Evolutionary conservation across 2,888 invertebrate species (phyloP), one percentile per base, ranked within the genome.

Genomic region (Steinernema scapterisci): DNA sequence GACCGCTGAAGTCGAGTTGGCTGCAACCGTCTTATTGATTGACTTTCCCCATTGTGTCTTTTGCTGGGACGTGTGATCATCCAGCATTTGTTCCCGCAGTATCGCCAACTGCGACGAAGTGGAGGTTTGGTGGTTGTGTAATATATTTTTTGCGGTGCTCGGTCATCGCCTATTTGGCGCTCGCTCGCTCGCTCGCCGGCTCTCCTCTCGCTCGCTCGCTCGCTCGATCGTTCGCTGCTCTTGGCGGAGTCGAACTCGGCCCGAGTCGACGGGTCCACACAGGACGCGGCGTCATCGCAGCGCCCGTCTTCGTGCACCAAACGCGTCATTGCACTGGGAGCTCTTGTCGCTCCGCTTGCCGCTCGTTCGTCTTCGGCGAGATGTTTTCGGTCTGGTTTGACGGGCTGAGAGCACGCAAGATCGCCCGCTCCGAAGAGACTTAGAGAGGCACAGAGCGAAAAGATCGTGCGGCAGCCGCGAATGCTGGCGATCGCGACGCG

Each of bases 141-240:
- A 63, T 63, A 63, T 63, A 63, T 63, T 63, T 63, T 63, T 63
- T 63, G 63, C 63, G 63, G 63, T 63, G 63, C 63, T 63, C 63
- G 63, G 63, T 63, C 63, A 63, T 63, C 63, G 63, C 63, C 27
- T 63, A 63, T 63, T 63, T 63, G 63, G 63, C 63, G 63, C 63
- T 63, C 63, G 48, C 48, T 19, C 48, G 48, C 48, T 48, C 48
- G 2, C 48, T 19, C 54, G 54, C 54, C n/a, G n/a, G n/a, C n/a
- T n/a, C n/a, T n/a, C n/a, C n/a, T n/a, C n/a, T 54, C 54, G 54
- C 48, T 19, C 48, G 38, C 38, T 38, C 6, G n/a, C 19, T n/a
- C 52, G 52, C 23, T 52, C 52, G 52, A 63, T 63, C 63, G 63
- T 63, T 31, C 52, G 52, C 21, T n/a, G n/a, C n/a, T n/a, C n/a